A percentile compares a stretch with the other conserved stretches of the same genome.
Conservation (phyloP, 2,888 invertebrate genomes). For the Acleris cristana region DNA sequence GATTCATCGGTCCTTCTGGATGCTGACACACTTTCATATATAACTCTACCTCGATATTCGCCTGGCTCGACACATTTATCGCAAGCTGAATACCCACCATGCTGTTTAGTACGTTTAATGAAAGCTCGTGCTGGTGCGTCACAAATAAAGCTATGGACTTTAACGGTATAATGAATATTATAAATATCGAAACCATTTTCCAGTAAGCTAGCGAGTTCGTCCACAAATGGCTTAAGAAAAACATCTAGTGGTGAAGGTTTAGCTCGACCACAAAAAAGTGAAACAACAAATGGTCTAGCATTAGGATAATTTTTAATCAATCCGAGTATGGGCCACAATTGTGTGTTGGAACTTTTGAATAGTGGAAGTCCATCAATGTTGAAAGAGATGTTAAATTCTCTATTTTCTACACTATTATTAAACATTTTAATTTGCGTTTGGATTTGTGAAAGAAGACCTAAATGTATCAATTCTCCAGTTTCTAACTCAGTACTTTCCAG, state of each 20-base stretch:
- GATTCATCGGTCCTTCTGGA: slow-evolving; percentile 18
- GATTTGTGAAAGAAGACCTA: slow-evolving; percentile 15
- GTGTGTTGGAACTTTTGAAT: slow-evolving; percentile 25
- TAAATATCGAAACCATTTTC: slow-evolving; percentile 15
- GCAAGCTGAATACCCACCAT: slow-evolving; percentile 32
- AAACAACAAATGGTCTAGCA: slow-evolving; percentile 25
- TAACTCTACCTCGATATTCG: slow-evolving; percentile 21
- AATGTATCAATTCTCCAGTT: slow-evolving; percentile 16
- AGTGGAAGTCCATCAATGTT: slow-evolving; percentile 25
- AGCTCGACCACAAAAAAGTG: slow-evolving; percentile 14
- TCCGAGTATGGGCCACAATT: slow-evolving; percentile 24
- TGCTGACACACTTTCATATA: slow-evolving; percentile 29
- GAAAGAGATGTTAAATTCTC: slow-evolving; percentile 16
- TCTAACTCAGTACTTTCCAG: slow-evolving; percentile 8
- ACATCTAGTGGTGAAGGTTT: slow-evolving; percentile 23
- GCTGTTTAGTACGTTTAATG: slow-evolving; percentile 25
- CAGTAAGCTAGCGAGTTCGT: slow-evolving; percentile 18
- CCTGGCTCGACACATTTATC: slow-evolving; percentile 31
- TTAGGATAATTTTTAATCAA: slow-evolving; percentile 22
- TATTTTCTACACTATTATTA: slow-evolving; percentile 8
- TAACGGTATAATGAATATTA: slow-evolving; percentile 21
- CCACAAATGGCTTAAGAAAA: slow-evolving; percentile 14
- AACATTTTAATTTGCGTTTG: slow-evolving; percentile 11
- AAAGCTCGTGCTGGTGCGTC: slow-evolving; percentile 29
- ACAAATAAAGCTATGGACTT: slow-evolving; percentile 30